phyloP scores from a whole-genome alignment of 2,888 invertebrate genomes.

The Tuberolachnus salignus region DNA sequence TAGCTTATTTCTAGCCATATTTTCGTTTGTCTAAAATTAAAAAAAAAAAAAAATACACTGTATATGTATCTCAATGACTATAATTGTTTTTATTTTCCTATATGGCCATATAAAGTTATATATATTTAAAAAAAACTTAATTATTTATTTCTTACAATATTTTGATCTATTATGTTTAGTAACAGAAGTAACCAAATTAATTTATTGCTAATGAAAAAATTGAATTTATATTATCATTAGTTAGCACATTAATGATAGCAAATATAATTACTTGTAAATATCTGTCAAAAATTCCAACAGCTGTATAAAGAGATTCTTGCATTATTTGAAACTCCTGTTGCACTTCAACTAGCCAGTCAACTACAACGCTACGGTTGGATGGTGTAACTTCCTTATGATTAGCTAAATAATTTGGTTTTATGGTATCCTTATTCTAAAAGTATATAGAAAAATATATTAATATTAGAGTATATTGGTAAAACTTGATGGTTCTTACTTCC shows the following conservation, averaged over 20 bases:
- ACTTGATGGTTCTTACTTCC: constrained; percentile 65
- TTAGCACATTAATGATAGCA: too few relatives aligned
- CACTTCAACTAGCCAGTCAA: constrained; percentile 95
- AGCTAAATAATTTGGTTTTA: constrained; percentile 71
- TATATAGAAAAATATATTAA: constrained; percentile 49
- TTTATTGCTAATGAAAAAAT: too few relatives aligned
- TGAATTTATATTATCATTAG: too few relatives aligned
- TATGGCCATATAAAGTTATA: too few relatives aligned
- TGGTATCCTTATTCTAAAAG: constrained; percentile 68
- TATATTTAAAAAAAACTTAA: too few relatives aligned
- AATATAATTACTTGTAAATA: constrained; percentile 74
- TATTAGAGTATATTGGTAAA: neutral
- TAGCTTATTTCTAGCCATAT: constrained; percentile 73
- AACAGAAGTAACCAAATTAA: too few relatives aligned
- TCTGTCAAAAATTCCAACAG: constrained; percentile 86
- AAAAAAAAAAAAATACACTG: neutral
- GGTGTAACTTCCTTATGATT: constrained; percentile 70
- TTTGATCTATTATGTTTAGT: too few relatives aligned
- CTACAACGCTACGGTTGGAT: constrained; percentile 85
- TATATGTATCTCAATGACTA: too few relatives aligned
- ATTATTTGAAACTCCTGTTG: constrained; percentile 83
- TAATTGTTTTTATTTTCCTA: too few relatives aligned
- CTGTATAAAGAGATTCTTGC: constrained; percentile 87
- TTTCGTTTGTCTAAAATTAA: constrained; percentile 66
- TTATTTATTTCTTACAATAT: too few relatives aligned